These are phyloP conservation scores for Lytechinus pictus DNA, from an alignment of 35 echinoderm and acorn worm genomes.

Conservation along the genomic window DNA sequence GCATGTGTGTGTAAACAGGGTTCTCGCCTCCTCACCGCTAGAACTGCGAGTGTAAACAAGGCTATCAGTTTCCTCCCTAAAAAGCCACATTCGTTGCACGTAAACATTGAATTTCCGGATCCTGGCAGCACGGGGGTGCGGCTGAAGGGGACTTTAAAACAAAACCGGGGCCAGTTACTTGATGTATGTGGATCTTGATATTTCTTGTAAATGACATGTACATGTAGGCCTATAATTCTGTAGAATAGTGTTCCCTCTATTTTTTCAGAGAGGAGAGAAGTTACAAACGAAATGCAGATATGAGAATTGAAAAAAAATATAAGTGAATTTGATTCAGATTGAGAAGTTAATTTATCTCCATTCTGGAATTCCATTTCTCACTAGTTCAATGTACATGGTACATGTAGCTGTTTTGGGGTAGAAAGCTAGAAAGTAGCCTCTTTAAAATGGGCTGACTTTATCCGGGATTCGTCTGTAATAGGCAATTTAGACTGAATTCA, in stretches of 20 bases:
- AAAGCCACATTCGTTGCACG: neutral
- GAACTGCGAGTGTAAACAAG: slow-evolving; percentile 1
- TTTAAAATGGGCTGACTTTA: no score
- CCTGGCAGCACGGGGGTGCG: neutral
- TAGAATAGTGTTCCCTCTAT: neutral
- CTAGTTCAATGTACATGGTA: no score
- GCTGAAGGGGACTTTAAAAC: neutral
- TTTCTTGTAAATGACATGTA: neutral
- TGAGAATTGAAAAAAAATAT: neutral
- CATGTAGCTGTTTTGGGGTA: no score
- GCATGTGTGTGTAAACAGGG: neutral
- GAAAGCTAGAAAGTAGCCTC: no score
- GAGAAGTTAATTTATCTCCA: neutral
- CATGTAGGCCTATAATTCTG: neutral
- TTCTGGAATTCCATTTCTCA: no score
- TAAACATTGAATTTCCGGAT: slow-evolving; percentile 13
- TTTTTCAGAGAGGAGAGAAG: neutral
- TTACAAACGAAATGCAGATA: neutral
- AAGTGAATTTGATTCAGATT: neutral
- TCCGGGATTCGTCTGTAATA: no score
- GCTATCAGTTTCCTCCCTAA: neutral
- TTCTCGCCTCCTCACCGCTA: neutral
- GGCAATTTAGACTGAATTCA: no score
- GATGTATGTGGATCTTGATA: neutral
- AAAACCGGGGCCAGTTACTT: neutral